Conservation (phyloP, 2,113 vertebrate genomes). For the Thomomys bottae region DNA sequence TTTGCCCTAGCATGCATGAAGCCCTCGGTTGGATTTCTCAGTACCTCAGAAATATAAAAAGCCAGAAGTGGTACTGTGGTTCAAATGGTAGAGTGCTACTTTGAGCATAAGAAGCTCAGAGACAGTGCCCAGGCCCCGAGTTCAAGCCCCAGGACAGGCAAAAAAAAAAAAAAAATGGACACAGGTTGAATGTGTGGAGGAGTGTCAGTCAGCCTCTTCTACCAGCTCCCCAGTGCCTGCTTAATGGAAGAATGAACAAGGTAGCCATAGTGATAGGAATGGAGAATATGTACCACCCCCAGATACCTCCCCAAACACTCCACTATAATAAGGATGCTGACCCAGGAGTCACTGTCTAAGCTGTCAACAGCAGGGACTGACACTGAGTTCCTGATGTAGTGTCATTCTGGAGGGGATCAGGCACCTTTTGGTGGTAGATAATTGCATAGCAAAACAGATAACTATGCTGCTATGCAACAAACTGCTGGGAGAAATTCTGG, state of each 20-base stretch:
- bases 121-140: too few relatives aligned
- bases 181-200: neutral
- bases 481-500: slow-evolving; percentile 14
- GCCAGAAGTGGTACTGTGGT: too few relatives aligned
- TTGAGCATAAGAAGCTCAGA: too few relatives aligned
- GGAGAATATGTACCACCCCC: neutral
- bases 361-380: neutral
- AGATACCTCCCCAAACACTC: too few relatives aligned
- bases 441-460: neutral
- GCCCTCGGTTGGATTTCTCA: too few relatives aligned
- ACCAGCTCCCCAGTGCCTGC: neutral
- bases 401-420: neutral
- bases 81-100: too few relatives aligned
- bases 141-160: too few relatives aligned
- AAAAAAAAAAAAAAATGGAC: neutral
- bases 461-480: neutral
- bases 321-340: too few relatives aligned
- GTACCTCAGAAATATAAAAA: too few relatives aligned
- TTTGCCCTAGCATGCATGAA: too few relatives aligned
- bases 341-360: neutral
- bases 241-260: neutral
- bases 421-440: neutral
- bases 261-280: neutral
- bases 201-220: neutral
- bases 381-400: neutral